Base-by-base conservation (phyloP, 2,797 vertebrate genomes). In the Telmatherina bonti region DNA sequence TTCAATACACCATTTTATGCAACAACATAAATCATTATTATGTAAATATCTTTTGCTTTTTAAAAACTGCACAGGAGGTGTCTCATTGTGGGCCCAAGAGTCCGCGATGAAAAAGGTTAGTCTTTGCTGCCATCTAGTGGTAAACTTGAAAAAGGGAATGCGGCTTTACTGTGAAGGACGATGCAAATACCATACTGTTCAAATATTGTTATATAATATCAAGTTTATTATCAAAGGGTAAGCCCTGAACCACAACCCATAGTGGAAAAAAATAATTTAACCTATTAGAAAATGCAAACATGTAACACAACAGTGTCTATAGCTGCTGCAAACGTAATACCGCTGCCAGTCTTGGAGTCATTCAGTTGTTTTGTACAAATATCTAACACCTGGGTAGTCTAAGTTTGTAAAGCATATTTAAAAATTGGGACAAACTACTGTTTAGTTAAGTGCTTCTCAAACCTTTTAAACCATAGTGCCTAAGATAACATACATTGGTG, bases 91-190 rank as follows among this genome's bases (percentile, higher is more conserved):
- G n/a, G n/a, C n/a, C n/a, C n/a, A n/a, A n/a, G n/a, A n/a, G n/a
- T n/a, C n/a, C n/a, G n/a, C n/a, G n/a, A n/a, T n/a, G 15, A 12
- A 1, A 62, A 13, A 55, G 66, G 30, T 69, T 85, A 74, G 54
- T 10, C 43, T 88, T 69, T 85, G 66, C 84, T 86, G 82, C 87
- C 82, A 85, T 79, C 89, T 85, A 76, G 69, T 81, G 85, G 74
- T 76, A 67, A 15, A 27, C 6, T 38, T 47, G 3, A 64, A 35
- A 54, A 54, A 7, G 27, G 33, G n/a, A 4, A 43, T 18, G 6
- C 10, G 36, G 4, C 12, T 29, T 45, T 29, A 41, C 2, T 43
- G 0, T 9, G 9, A 43, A 4, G 2, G 6, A 1, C 8, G 5
- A 15, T 43, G 52, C 3, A 63, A 26, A 29, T 13, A n/a, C 16